These are phyloP conservation scores for Pyxicephalus adspersus DNA, from an alignment of 2,113 vertebrate species.

Conservation along the genomic window DNA sequence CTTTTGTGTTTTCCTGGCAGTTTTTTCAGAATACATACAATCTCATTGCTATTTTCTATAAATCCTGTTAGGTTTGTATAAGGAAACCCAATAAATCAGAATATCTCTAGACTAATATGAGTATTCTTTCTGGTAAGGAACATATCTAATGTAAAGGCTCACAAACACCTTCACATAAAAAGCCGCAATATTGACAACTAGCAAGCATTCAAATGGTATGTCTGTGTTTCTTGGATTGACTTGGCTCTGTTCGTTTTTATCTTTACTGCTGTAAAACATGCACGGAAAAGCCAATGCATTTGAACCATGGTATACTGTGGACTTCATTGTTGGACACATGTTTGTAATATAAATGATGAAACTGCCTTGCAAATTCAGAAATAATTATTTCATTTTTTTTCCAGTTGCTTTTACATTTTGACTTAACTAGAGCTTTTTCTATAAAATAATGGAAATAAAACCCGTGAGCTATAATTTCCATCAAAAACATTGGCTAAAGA, in stretches of 20 bases:
- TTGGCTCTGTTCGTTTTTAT: neutral
- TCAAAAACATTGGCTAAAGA: neutral
- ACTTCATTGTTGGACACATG: neutral
- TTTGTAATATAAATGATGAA: no score
- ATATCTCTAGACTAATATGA: conserved; percentile 67
- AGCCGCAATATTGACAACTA: conserved; percentile 76
- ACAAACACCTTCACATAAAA: conserved; percentile 84
- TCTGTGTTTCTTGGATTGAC: neutral
- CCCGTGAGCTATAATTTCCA: neutral
- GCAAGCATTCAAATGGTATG: conserved; percentile 87
- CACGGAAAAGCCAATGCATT: neutral
- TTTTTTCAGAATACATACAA: neutral
- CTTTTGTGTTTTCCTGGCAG: neutral
- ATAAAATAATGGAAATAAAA: neutral
- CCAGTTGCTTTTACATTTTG: neutral
- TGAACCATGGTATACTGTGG: neutral
- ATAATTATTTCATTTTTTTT: neutral
- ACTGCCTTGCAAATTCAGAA: no score
- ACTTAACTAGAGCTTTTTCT: neutral
- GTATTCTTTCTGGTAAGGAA: conserved; percentile 69
- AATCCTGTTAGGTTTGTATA: conserved; percentile 71
- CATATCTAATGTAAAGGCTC: conserved; percentile 84
- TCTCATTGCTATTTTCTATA: neutral
- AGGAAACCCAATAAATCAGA: conserved; percentile 87
- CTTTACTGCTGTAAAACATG: neutral